These are phyloP conservation scores for Amphiura filiformis DNA, from an alignment of 35 echinoderm and acorn worm genomes.

Conservation along the genomic window DNA sequence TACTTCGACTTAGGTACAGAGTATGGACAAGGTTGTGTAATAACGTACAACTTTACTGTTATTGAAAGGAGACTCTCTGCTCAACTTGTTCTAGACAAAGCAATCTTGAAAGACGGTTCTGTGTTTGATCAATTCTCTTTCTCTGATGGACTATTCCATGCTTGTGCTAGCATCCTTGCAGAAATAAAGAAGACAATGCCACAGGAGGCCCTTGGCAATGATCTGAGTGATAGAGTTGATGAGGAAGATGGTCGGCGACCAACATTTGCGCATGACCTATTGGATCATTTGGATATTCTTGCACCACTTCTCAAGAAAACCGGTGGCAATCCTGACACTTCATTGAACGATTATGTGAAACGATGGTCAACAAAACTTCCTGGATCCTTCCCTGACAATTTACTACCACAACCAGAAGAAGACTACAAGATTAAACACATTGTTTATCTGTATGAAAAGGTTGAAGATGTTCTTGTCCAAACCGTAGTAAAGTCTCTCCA, in stretches of 20 bases:
- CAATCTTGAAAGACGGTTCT: background rate
- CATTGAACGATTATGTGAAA: constrained; percentile 21
- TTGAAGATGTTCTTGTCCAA: constrained; percentile 2
- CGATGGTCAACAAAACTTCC: background rate
- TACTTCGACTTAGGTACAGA: constrained; percentile 25
- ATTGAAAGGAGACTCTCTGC: constrained; percentile 20
- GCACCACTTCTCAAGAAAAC: constrained; percentile 21
- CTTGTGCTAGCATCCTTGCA: background rate
- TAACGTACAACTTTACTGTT: constrained; percentile 5
- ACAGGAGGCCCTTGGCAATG: constrained; percentile 1
- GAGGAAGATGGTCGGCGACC: background rate
- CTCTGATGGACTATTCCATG: constrained; percentile 18
- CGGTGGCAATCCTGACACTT: background rate
- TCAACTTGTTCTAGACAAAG: constrained; percentile 17
- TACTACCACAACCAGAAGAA: background rate
- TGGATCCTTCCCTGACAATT: background rate
- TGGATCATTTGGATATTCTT: constrained; percentile 11
- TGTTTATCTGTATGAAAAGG: constrained; percentile 25
- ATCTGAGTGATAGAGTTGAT: background rate
- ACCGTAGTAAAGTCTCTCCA: background rate
- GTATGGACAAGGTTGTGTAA: constrained; percentile 22
- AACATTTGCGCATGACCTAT: constrained; percentile 25
- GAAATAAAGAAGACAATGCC: background rate
- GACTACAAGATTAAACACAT: constrained; percentile 18
- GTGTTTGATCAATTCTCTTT: background rate